These are phyloP conservation scores for Melieria omissa DNA, from an alignment of 2,888 invertebrate species.

Conservation along the genomic window DNA sequence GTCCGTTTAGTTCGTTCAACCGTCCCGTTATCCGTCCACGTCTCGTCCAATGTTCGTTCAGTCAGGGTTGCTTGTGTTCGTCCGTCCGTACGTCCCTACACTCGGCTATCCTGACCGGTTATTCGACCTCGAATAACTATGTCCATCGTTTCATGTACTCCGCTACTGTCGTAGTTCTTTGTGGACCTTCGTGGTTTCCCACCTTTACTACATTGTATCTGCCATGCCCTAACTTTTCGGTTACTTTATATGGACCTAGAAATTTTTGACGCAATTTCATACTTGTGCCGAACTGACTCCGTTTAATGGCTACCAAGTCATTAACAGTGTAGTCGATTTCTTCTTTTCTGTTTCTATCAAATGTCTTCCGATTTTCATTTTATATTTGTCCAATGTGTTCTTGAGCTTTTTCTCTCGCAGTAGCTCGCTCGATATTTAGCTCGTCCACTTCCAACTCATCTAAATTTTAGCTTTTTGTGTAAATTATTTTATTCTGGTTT, in stretches of 20 bases:
- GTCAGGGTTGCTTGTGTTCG: too few relatives aligned
- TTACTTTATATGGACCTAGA: too few relatives aligned
- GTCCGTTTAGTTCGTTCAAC: too few relatives aligned
- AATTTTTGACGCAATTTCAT: too few relatives aligned
- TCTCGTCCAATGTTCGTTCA: too few relatives aligned
- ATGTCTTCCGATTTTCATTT: slow-evolving; percentile 3
- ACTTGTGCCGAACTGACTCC: not conserved
- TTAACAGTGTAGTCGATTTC: not conserved
- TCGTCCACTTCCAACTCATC: slow-evolving; percentile 2
- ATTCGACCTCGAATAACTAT: slow-evolving; percentile 5
- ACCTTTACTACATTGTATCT: slow-evolving; percentile 7
- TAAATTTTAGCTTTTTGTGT: too few relatives aligned
- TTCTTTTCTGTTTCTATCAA: not conserved
- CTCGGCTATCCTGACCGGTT: slow-evolving; percentile 10
- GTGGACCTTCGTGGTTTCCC: slow-evolving; percentile 13
- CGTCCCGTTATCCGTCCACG: too few relatives aligned
- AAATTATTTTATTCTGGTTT: too few relatives aligned
- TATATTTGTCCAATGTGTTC: slow-evolving; percentile 9
- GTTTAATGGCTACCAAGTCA: slow-evolving; percentile 11
- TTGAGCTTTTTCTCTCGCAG: not conserved
- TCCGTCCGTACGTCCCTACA: slow-evolving; percentile 7
- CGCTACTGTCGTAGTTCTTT: not conserved
- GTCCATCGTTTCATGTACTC: slow-evolving; percentile 1
- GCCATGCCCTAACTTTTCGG: slow-evolving; percentile 7
- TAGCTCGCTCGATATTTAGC: not conserved